Evolutionary conservation across 2,888 invertebrate species (phyloP), one percentile per base, ranked within the genome.

Genomic region (Hirtodrosophila trivittata): DNA sequence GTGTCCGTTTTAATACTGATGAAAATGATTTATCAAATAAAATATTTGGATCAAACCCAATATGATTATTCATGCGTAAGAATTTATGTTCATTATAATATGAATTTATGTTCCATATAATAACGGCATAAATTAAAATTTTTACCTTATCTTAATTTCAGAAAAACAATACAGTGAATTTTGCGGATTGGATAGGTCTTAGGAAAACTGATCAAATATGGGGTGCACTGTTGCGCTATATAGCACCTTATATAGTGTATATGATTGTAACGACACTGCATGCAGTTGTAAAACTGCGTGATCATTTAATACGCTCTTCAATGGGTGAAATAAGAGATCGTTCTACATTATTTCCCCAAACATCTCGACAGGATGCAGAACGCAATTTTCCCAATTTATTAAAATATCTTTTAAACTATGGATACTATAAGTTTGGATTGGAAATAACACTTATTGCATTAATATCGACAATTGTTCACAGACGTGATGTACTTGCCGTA

Each of bases 21-120:
- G 9, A 96, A 97, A 91, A 99, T 98, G 98, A 94, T 98, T 43
- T 99, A 97, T 90, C 99, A 99, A 91, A 96, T 98, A 56, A 93
- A 96, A 67, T 96, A 97, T 87, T 95, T 98, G 69, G 92, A 94
- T 64, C 95, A 95, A 73, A 91, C 92, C 0, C 92, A 91, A 57
- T 97, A 96, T 93, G 92, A 95, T 70, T 94, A 94, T 1, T 94
- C 94, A 82, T 98, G 98, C 89, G 95, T 95, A 91, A 92, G 93
- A 0, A 10, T 59, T 16, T 6, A 21, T 3, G 18, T 3, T 3
- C 2, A 21, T 3, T 3, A 21, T 21, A 21, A 21, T 21, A 21
- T 21, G 2, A 21, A 21, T 21, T 3, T 21, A 2, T 3, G 18
- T 21, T 21, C 2, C 5, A 21, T 3, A 3, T 21, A 21, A 21